Evolutionary conservation across 2,113 vertebrate genomes (phyloP).

Genomic region (Microtus pennsylvanicus): DNA sequence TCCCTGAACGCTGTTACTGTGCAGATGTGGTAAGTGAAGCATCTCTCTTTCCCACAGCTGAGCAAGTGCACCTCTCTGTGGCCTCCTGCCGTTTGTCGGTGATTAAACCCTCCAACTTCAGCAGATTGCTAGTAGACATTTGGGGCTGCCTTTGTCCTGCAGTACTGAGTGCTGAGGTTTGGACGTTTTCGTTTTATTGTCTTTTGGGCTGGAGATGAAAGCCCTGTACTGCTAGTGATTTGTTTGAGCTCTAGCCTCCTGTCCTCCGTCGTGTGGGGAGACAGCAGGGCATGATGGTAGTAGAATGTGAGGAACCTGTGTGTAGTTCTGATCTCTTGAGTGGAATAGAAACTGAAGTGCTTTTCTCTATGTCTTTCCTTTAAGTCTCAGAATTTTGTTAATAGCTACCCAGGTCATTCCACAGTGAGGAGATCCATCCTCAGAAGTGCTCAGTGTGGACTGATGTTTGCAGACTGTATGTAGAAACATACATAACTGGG

Average conservation of each 20-base stretch:
- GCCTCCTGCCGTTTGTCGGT: not conserved
- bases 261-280: not conserved
- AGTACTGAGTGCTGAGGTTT: not conserved
- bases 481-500: not conserved
- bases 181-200: not conserved
- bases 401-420: not conserved
- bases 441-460: fast-evolving
- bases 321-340: not conserved
- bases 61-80: not conserved
- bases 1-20: constrained; percentile 97
- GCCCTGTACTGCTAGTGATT: not conserved
- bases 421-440: not conserved
- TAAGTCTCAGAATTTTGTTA: not conserved
- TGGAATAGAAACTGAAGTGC: not conserved
- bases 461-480: not conserved
- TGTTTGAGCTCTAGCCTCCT: not conserved
- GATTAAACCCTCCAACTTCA: not conserved
- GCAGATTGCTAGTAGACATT: not conserved
- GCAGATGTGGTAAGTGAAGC: constrained; percentile 98
- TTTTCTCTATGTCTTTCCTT: not conserved
- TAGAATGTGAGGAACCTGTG: not conserved
- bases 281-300: too few species aligned
- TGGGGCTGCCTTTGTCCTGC: not conserved
- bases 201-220: not conserved
- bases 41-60: not conserved